Evolutionary conservation across 2,888 invertebrate genomes (phyloP).

Genomic region (Tanytarsus gracilentus): DNA sequence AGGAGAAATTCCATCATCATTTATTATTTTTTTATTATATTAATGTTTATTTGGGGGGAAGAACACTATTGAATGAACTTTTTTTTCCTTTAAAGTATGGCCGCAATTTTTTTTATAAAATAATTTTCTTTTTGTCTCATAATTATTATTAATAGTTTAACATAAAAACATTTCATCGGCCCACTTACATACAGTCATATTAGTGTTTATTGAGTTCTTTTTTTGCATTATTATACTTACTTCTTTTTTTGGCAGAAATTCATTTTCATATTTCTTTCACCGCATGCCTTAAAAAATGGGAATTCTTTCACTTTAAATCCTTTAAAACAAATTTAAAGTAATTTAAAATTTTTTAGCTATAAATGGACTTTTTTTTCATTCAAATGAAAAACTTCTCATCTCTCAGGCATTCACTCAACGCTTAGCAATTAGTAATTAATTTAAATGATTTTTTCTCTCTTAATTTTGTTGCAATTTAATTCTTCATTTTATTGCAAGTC

Average conservation of each 20-base stretch:
- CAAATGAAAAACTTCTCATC: neutral
- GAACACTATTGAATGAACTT: slow-evolving; percentile 22
- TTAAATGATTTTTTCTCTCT: neutral
- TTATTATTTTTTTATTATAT: neutral
- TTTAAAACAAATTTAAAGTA: too few species aligned
- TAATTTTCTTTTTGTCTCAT: neutral
- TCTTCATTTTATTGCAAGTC: slow-evolving; percentile 45
- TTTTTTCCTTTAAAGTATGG: slow-evolving; percentile 13
- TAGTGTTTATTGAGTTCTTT: neutral
- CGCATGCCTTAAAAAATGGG: too few species aligned
- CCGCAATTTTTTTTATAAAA: slow-evolving; percentile 12
- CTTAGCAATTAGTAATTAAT: too few species aligned
- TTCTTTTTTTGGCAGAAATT: slow-evolving; percentile 26
- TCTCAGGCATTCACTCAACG: too few species aligned
- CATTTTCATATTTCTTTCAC: neutral
- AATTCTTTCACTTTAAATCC: too few species aligned
- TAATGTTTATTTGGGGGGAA: slow-evolving; percentile 7
- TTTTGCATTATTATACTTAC: neutral
- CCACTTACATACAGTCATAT: neutral
- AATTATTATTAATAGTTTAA: neutral
- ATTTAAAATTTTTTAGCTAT: neutral
- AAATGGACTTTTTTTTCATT: neutral
- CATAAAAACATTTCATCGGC: neutral
- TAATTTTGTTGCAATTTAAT: neutral
- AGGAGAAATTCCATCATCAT: neutral